Evolutionary conservation across 2,113 vertebrate genomes (phyloP), one percentile per base, ranked within the genome.

Genomic region (Oncorhynchus tshawytscha): DNA sequence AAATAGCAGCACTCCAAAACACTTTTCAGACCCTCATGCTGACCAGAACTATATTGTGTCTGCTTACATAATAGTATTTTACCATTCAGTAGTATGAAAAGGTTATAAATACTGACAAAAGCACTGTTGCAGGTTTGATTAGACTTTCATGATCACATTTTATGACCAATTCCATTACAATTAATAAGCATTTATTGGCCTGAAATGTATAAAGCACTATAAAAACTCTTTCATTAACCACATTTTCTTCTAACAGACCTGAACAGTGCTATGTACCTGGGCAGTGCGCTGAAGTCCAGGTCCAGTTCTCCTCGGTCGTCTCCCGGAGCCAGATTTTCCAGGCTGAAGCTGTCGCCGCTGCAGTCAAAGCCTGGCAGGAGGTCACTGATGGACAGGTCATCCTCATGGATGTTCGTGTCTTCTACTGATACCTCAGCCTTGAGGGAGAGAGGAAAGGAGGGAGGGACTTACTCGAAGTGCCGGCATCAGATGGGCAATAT

Each of bases 361-460:
- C 92, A 93, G 78, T 93, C 92, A 73, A 95, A 95, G 16, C 92
- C 93, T 70, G 91, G 91, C 0, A 95, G 95, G 51, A 94, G 90
- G 73, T 97, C 95, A 68, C 86, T 94, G 85, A 95, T 94, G 80
- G 94, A 96, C 20, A 95, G 91, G 5, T 96, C 94, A 48, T 96
- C 95, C 74, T 97, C 96, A 0, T 94, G 95, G 59, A 91, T 84
- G 0, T 88, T 87, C 20, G 78, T 34, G 72, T 95, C 95, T 82
- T 95, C 95, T 73, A 82, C 92, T 62, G 84, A 91, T 39, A 87
- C 83, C 67, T 95, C 93, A 34, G 74, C 88, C 95, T 95, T 82
- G 67, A 77, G 1, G 75, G 66, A 54, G 12, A 18, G 76, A 39
- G 9, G 20, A 45, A 67, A 48, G 2, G 16, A 64, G 60, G 69